Evolutionary conservation across 2,888 invertebrate species (phyloP).

Genomic region (Noctua fimbriata): DNA sequence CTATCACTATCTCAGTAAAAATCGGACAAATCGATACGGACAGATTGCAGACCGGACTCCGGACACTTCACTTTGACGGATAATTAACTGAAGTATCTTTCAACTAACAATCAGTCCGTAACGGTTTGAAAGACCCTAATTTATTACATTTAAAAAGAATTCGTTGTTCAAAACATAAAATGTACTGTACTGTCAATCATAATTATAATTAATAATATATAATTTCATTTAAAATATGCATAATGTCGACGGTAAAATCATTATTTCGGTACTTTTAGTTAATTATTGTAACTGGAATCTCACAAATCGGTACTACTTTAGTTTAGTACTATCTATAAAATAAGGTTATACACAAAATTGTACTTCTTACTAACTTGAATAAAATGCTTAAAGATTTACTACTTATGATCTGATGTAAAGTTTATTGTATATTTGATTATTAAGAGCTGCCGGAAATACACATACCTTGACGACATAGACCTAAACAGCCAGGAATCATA

Average conservation of each 20-base stretch:
- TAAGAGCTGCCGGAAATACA: conserved; percentile 49
- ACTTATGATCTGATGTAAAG: background rate
- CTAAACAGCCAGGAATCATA: background rate
- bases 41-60: background rate
- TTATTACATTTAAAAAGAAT: conserved; percentile 51
- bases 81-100: background rate
- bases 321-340: background rate
- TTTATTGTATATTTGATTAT: conserved; percentile 32
- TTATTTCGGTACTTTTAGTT: conserved; percentile 12
- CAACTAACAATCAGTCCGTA: background rate
- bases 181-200: conserved; percentile 1
- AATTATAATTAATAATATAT: background rate
- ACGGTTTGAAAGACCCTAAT: conserved; percentile 6
- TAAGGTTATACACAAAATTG: background rate
- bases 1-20: conserved; percentile 61
- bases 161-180: conserved; percentile 68
- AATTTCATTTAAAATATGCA: background rate
- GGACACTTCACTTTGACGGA: background rate
- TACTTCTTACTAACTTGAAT: background rate
- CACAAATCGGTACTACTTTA: background rate
- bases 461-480: background rate
- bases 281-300: conserved; percentile 7
- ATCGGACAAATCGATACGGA: background rate
- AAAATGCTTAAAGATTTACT: conserved; percentile 10
- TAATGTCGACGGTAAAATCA: conserved; percentile 5